Evolutionary conservation across 2,888 invertebrate species (phyloP), one percentile per base, ranked within the genome.

Genomic region (Gymnosoma rotundatum): DNA sequence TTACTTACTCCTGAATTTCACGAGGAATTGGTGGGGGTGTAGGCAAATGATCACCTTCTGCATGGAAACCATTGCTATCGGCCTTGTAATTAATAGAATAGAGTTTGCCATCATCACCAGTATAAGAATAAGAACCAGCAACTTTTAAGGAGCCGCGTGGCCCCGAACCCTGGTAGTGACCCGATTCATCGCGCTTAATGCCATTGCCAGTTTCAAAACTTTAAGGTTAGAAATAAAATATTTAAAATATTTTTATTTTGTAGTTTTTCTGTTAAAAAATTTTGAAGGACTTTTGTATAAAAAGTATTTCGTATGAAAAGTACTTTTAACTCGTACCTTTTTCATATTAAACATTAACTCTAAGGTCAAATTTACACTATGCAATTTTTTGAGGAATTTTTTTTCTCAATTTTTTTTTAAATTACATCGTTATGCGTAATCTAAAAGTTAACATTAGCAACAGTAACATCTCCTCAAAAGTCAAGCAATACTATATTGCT

Each of bases 21-120:
- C 81, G 76, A 45, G 96, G 96, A 87, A 96, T 93, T 32, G 96
- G 95, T 52, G 96, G 96, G 9, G 96, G 94, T 45, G 95, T 95
- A 54, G 96, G 96, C 87, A 96, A 92, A 91, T 96, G 96, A 56
- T 95, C 95, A 70, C 96, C 96, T 88, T 94, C 94, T 14, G 96
- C 95, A 89, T 95, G 94, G 92, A 96, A 96, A 78, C 96, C 96
- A 89, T 95, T 95, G 87, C 95, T 95, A 90, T 96, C 96, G 73
- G 96, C 96, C 78, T 95, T 93, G 89, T 96, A 96, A 87, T 94
- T 93, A 6, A 94, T 94, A 18, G 94, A 94, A 85, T 94, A 94
- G 18, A 93, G 93, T 87, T 94, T 93, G 56, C 94, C 94, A 89
- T 94, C 93, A 87, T 94, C 94, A 14, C 94, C 94, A 12, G 94